Evolutionary conservation across 2,113 vertebrate species (phyloP).

Genomic region (Myrmecobius fasciatus): DNA sequence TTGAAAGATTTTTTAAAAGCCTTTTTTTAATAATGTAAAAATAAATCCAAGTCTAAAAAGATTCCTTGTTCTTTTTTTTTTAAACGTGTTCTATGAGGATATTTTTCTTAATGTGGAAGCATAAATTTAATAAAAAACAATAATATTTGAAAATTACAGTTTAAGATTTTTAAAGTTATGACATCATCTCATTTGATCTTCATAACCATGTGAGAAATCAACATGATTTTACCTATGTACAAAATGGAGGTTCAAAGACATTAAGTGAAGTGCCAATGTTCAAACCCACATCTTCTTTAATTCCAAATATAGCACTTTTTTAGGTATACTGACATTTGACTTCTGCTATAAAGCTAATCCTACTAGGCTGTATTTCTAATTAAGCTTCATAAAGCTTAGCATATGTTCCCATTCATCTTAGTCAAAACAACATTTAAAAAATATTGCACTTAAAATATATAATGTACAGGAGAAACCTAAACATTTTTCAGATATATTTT

Average conservation of each 20-base stretch:
- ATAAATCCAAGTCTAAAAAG: not conserved
- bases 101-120: not conserved
- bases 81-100: not conserved
- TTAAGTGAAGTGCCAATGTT: not conserved
- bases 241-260: not conserved
- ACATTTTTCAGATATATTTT: constrained; percentile 26
- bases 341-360: not conserved
- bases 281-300: not conserved
- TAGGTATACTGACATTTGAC: not conserved
- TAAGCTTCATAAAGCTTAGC: not conserved
- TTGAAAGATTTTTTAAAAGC: constrained; percentile 14
- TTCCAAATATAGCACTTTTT: not conserved
- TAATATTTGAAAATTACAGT: not conserved
- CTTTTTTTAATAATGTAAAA: too few relatives aligned
- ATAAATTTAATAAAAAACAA: constrained; percentile 15
- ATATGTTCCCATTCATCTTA: constrained; percentile 23
- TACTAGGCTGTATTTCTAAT: not conserved
- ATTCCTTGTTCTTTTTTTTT: not conserved
- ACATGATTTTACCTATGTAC: not conserved
- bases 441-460: constrained; percentile 16
- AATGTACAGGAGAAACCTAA: not conserved
- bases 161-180: not conserved
- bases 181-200: not conserved
- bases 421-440: not conserved
- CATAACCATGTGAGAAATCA: not conserved